These are phyloP conservation scores for Chaenogobius annularis DNA, from an alignment of 2,113 vertebrate genomes.

Conservation along the genomic window DNA sequence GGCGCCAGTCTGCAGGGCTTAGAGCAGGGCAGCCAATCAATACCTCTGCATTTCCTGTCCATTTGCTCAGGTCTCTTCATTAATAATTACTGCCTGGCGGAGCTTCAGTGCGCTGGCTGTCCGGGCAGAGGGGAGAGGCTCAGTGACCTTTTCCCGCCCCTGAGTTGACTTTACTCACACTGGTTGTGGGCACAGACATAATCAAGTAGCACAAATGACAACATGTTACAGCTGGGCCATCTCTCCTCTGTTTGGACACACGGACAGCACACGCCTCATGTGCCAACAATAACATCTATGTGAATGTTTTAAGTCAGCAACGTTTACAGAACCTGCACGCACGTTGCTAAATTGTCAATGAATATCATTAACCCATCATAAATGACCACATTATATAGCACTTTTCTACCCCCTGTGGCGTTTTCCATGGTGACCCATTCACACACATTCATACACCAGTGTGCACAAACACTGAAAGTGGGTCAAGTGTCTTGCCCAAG, in stretches of 20 bases:
- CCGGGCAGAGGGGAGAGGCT: constrained; percentile 82
- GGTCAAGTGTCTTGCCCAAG: neutral
- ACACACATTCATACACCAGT: neutral
- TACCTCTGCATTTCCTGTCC: constrained; percentile 98
- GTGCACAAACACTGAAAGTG: neutral
- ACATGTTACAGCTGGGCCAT: constrained; percentile 29
- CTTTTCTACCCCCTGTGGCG: neutral
- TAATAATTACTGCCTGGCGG: constrained; percentile 95
- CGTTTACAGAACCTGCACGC: neutral
- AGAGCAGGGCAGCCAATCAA: constrained; percentile 84
- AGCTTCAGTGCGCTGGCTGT: constrained; percentile 88
- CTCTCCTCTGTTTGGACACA: neutral
- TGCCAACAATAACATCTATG: neutral
- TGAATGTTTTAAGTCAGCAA: neutral
- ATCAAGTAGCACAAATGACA: constrained; percentile 50
- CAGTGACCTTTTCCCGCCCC: constrained; percentile 83
- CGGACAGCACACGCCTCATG: constrained; percentile 10
- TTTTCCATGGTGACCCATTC: neutral
- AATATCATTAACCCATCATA: neutral
- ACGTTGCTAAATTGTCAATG: neutral
- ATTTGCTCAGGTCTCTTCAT: constrained; percentile 99
- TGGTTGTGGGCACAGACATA: constrained; percentile 49
- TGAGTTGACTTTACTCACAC: constrained; percentile 71
- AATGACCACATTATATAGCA: neutral
- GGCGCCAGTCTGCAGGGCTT: constrained; percentile 87